These are phyloP conservation scores for Sorex fumeus DNA, from an alignment of 2,113 vertebrate genomes.

Conservation along the genomic window DNA sequence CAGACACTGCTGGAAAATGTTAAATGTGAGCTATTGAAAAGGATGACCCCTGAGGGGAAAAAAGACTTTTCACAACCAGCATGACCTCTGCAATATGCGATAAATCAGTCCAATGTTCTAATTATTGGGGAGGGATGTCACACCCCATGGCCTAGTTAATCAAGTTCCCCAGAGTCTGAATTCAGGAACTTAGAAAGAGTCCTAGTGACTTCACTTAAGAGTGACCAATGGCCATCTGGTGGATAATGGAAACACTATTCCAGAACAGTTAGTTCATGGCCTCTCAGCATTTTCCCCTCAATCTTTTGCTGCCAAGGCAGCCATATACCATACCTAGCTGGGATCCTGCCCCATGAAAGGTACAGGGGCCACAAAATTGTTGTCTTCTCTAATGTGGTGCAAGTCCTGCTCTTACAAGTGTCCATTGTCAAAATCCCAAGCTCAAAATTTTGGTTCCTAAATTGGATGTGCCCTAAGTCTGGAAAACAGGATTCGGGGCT, in stretches of 20 bases:
- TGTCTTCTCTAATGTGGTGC: neutral
- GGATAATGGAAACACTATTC: slow-evolving; percentile 69
- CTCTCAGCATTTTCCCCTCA: neutral
- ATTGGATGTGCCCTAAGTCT: neutral
- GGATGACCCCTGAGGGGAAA: neutral
- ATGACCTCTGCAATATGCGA: neutral
- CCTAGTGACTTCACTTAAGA: neutral
- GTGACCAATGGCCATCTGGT: slow-evolving; percentile 20
- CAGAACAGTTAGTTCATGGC: neutral
- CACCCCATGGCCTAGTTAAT: neutral
- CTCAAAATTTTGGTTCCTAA: neutral
- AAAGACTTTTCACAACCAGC: neutral
- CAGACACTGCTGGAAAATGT: neutral
- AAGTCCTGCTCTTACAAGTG: neutral
- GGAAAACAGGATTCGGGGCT: neutral
- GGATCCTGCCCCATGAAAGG: neutral
- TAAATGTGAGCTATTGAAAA: neutral
- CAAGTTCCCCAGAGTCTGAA: slow-evolving; percentile 54
- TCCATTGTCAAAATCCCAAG: neutral
- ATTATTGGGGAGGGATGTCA: neutral
- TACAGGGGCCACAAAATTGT: neutral
- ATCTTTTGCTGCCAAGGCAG: neutral
- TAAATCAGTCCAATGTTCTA: neutral
- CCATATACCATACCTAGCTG: neutral
- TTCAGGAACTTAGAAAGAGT: slow-evolving; percentile 25